Evolutionary conservation across 2,888 invertebrate species (phyloP).

Genomic region (Andrena bicolor): DNA sequence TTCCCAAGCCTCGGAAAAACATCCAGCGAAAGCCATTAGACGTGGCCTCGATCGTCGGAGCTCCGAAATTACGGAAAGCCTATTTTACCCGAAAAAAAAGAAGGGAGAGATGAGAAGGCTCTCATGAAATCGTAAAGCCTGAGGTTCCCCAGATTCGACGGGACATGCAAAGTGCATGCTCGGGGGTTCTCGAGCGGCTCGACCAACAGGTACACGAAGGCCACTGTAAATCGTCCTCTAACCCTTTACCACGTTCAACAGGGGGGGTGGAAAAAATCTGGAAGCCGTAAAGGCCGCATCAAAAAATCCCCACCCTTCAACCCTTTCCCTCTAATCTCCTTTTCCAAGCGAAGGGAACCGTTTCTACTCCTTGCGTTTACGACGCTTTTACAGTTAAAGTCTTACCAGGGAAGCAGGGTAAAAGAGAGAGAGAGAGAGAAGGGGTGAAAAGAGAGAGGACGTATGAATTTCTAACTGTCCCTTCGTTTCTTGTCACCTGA

Average conservation of each 20-base stretch:
- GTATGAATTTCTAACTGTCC: conserved; percentile 49
- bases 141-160: not conserved
- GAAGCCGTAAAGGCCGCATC: conserved; percentile 42
- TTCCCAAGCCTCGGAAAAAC: conserved; percentile 42
- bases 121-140: not conserved
- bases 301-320: conserved; percentile 59
- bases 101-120: not conserved
- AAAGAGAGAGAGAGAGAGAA: not conserved
- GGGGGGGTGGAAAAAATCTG: conserved; percentile 50
- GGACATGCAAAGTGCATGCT: conserved; percentile 14
- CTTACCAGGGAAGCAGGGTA: not conserved
- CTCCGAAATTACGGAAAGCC: conserved; percentile 38
- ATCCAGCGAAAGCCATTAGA: conserved; percentile 46
- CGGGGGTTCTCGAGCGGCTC: not conserved
- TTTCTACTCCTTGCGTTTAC: conserved; percentile 36
- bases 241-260: conserved; percentile 46
- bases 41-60: conserved; percentile 24
- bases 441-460: not conserved
- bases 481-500: not conserved
- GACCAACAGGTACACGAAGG: conserved; percentile 44
- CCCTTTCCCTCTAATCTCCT: conserved; percentile 66
- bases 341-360: conserved; percentile 35
- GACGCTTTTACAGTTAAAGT: conserved; percentile 57
- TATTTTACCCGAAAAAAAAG: not conserved
- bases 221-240: conserved; percentile 54